A percentile compares a stretch with the other conserved stretches of the same genome.
phyloP scores from a whole-genome alignment of 2,888 invertebrate genomes.

The Dastarcus helophoroides region DNA sequence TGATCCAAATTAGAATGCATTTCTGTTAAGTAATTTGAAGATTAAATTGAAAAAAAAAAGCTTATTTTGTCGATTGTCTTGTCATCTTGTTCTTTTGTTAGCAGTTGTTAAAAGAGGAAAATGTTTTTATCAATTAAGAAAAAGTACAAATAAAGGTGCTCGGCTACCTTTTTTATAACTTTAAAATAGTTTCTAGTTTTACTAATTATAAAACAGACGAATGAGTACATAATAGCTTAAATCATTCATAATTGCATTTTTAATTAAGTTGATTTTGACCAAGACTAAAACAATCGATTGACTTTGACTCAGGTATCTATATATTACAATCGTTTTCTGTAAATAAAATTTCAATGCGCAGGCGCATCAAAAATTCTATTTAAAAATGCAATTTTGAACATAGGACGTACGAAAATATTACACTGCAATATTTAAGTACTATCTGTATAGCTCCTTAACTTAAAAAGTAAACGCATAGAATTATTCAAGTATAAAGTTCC shows the following conservation, averaged over 20 bases:
- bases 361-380: slow-evolving; percentile 24
- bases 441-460: not conserved
- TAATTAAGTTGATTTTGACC: slow-evolving; percentile 16
- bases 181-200: not conserved
- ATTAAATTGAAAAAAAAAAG: slow-evolving; percentile 29
- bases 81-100: slow-evolving; percentile 29
- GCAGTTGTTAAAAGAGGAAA: slow-evolving; percentile 25
- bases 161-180: slow-evolving; percentile 7
- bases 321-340: slow-evolving; percentile 15
- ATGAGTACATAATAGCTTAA: slow-evolving; percentile 4
- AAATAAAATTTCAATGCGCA: slow-evolving; percentile 19
- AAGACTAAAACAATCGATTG: slow-evolving; percentile 25
- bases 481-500: too few species aligned
- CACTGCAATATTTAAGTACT: not conserved
- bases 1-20: slow-evolving; percentile 8
- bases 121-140: slow-evolving; percentile 29
- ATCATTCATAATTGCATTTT: slow-evolving; percentile 17
- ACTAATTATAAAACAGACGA: not conserved
- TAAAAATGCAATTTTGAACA: slow-evolving; percentile 19
- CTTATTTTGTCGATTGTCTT: slow-evolving; percentile 33
- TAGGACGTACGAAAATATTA: not conserved
- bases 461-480: too few species aligned
- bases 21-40: slow-evolving; percentile 5
- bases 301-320: too few species aligned
- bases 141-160: slow-evolving; percentile 33